Conservation (phyloP, 2,797 vertebrate genomes). For the Pangasius djambal region DNA sequence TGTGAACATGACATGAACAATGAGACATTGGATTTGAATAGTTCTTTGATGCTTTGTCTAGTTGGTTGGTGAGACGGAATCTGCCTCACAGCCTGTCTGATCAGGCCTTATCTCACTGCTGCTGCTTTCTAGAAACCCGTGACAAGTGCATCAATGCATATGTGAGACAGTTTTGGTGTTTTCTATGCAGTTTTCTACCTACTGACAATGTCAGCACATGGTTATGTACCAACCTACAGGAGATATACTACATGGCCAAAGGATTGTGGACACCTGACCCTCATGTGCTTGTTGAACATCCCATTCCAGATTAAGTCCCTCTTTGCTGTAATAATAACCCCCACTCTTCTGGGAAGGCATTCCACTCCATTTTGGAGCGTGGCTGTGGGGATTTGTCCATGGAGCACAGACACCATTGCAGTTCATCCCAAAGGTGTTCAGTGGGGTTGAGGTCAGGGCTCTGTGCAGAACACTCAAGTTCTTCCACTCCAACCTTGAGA, state of each 20-base stretch:
- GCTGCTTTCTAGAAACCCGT: background rate
- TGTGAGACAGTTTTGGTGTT: background rate
- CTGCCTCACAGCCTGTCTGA: background rate
- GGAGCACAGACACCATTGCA: background rate
- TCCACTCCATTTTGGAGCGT: background rate
- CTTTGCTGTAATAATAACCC: background rate
- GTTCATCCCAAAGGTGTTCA: background rate
- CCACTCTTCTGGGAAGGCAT: background rate
- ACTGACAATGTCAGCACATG: background rate
- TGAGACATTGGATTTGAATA: background rate
- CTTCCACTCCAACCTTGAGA: background rate
- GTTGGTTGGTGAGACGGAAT: background rate
- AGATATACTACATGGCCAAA: background rate
- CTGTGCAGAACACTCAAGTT: background rate
- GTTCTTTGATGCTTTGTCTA: background rate
- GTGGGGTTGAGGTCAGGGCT: background rate
- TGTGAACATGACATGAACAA: conserved; percentile 1
- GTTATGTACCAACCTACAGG: background rate
- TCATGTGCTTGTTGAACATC: background rate
- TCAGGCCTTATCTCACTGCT: background rate
- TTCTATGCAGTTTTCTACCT: background rate
- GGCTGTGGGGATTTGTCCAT: background rate
- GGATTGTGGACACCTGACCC: background rate
- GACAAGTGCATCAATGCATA: background rate
- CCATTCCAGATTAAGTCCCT: background rate